Percentiles rank a stretch among this genome's conserved stretches.
phyloP scores from a whole-genome alignment of 2,888 invertebrate species.

The Troides helena region DNA sequence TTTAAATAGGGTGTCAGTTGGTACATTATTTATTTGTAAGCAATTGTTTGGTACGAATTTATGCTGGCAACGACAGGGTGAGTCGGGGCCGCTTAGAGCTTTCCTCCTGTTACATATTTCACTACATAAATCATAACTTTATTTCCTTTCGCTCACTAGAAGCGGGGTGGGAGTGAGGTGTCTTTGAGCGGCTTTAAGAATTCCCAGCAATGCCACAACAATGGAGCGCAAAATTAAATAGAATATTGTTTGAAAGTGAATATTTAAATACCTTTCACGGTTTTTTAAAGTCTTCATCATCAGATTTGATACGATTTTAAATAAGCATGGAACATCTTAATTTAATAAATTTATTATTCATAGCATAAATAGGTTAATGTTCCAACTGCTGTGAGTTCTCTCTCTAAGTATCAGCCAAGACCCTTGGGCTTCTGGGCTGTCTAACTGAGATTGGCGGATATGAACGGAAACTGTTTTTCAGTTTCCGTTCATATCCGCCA shows the following conservation, averaged over 20 bases:
- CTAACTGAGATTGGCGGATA: too few species aligned
- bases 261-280: conserved; percentile 46
- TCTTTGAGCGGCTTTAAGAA: conserved; percentile 75
- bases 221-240: conserved; percentile 73
- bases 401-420: too few species aligned
- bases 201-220: conserved; percentile 66
- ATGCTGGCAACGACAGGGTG: conserved; percentile 60
- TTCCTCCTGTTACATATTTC: conserved; percentile 68
- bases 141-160: conserved; percentile 73
- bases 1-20: conserved; percentile 35
- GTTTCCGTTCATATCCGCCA: too few species aligned
- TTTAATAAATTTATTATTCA: too few species aligned
- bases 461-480: too few species aligned
- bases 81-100: conserved; percentile 52
- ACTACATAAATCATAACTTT: conserved; percentile 79
- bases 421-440: too few species aligned
- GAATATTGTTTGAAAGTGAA: conserved; percentile 55
- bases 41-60: conserved; percentile 59
- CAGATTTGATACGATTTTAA: not conserved
- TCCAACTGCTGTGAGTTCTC: too few species aligned
- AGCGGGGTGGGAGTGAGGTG: conserved; percentile 62
- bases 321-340: too few species aligned
- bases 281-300: not conserved
- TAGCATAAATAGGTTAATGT: too few species aligned
- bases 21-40: conserved; percentile 44